Evolutionary conservation across 2,888 invertebrate species (phyloP), one percentile per base, ranked within the genome.

Genomic region (Hoplodrina ambigua): DNA sequence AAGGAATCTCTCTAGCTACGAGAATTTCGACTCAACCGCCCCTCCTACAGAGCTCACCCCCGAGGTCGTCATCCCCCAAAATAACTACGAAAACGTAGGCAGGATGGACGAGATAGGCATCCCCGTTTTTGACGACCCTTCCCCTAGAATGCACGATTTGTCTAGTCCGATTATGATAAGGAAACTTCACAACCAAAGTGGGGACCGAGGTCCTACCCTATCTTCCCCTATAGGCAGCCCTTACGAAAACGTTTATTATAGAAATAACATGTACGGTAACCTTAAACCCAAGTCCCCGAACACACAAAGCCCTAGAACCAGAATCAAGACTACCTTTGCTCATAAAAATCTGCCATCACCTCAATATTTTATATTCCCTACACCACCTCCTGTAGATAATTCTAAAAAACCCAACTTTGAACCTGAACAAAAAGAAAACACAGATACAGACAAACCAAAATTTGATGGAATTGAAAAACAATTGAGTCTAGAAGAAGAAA

Each of bases 221-320:
- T 78, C 89, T 0, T 92, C 93, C 0, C 93, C 94, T 0, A 85
- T 91, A 67, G 90, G 91, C 5, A 96, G 96, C 81, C 96, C 96
- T 0, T 97, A 97, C 83, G 97, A 97, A 89, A 97, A 97, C 87
- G 96, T 97, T 1, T 93, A 95, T 60, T 90, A 93, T 30, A 92
- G 96, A 79, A 93, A 91, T 69, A 92, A 92, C 57, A 82, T 90
- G 0, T 89, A 87, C 19, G 83, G 85, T 0, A 91, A 88, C 55
- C 74, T 95, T 10, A 94, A 95, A 88, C 96, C 94, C 50, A 96
- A 93, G 83, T 96, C 93, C 46, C 96, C 94, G 0, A 95, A 92
- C 80, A 96, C 95, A 52, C 96, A 91, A 92, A 96, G 91, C 89
- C 97, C 97, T 2, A 94, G 97, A 73, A 96, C 97, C 3, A 94